A percentile compares a stretch with the other conserved stretches of the same genome.
phyloP scores from a whole-genome alignment of 1,140 invertebrate species.

The Dreissena polymorpha region DNA sequence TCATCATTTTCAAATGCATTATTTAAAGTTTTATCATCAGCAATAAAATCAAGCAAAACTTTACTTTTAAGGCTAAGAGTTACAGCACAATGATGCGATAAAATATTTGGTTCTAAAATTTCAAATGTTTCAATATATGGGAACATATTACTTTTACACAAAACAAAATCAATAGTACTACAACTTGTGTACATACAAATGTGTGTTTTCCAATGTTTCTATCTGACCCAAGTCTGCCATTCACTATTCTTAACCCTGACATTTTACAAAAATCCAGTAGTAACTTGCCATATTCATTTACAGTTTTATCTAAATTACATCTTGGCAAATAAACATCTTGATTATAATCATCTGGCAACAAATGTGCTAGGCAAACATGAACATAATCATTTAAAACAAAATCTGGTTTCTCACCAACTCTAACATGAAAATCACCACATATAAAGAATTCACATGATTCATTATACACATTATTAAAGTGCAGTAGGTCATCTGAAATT shows the following conservation, averaged over 20 bases:
- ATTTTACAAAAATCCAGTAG: constrained; percentile 13
- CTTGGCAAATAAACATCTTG: constrained; percentile 13
- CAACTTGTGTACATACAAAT: constrained; percentile 23
- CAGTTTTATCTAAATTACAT: constrained; percentile 2
- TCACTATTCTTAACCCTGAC: constrained; percentile 8
- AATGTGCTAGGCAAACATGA: background rate
- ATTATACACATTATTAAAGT: background rate
- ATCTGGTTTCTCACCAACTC: constrained; percentile 13
- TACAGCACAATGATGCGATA: constrained; percentile 24
- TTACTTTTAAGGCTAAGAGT: background rate
- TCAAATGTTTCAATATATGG: background rate
- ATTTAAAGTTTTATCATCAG: background rate
- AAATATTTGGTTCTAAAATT: constrained; percentile 22
- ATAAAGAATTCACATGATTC: constrained; percentile 7
- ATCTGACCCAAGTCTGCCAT: constrained; percentile 12
- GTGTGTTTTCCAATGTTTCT: constrained; percentile 4
- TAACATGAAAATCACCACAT: background rate
- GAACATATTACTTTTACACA: constrained; percentile 24
- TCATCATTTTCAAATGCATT: background rate
- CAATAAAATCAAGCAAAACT: background rate
- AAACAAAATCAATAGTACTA: constrained; percentile 33
- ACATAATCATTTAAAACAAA: constrained; percentile 18
- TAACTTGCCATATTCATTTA: constrained; percentile 27
- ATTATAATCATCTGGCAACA: constrained; percentile 36
- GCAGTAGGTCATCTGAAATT: background rate